These are phyloP conservation scores for Seira sanloemensis DNA, from an alignment of 2,888 invertebrate species.

Conservation along the genomic window DNA sequence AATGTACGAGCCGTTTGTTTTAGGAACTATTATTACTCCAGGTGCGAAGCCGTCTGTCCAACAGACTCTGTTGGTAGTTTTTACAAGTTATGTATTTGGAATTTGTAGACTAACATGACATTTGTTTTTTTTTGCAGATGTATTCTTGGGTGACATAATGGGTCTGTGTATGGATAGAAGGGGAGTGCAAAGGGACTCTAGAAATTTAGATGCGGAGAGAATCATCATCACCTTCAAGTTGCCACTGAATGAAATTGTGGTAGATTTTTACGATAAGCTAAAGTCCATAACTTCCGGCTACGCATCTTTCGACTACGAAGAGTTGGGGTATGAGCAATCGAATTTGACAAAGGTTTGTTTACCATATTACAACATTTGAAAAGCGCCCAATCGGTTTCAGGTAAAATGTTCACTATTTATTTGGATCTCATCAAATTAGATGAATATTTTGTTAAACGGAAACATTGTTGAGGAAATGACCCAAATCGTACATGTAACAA, in stretches of 20 bases:
- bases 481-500: slow-evolving; percentile 85
- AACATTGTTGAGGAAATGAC: slow-evolving; percentile 88
- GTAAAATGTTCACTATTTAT: neutral
- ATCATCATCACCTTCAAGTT: slow-evolving; percentile 88
- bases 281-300: slow-evolving; percentile 95
- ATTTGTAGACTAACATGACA: neutral
- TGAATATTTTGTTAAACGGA: slow-evolving; percentile 88
- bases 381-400: neutral
- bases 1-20: slow-evolving; percentile 90
- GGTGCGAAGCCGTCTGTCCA: too few relatives aligned
- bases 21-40: slow-evolving; percentile 93
- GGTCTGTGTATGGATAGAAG: slow-evolving; percentile 86
- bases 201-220: slow-evolving; percentile 88
- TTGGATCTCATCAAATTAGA: slow-evolving; percentile 77
- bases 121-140: slow-evolving; percentile 76
- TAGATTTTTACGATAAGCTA: slow-evolving; percentile 95
- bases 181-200: slow-evolving; percentile 83
- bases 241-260: slow-evolving; percentile 94
- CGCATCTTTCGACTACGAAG: slow-evolving; percentile 96
- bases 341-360: slow-evolving; percentile 84
- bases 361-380: neutral
- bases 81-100: neutral
- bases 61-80: neutral
- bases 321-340: slow-evolving; percentile 86
- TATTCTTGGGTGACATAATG: slow-evolving; percentile 84